Conservation (phyloP, 92 coral and sea anemone species). For the Umimayanthus kanabou region DNA sequence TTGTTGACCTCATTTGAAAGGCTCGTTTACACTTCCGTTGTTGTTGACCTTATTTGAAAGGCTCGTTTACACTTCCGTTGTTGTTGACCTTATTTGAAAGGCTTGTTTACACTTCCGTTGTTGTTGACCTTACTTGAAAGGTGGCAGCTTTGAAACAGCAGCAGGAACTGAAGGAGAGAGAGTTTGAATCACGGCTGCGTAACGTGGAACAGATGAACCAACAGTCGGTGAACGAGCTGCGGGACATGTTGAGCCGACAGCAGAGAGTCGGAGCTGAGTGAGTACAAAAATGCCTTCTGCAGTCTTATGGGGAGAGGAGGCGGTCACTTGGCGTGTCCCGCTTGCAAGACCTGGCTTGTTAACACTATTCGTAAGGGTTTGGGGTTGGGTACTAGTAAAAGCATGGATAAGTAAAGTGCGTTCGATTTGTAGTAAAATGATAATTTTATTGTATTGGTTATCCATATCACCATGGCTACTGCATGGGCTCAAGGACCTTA, state of each 20-base stretch:
- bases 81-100: constrained; percentile 41
- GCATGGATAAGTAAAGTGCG: too few relatives aligned
- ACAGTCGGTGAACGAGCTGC: constrained; percentile 90
- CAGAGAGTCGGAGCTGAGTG: constrained; percentile 95
- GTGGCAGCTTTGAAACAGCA: constrained; percentile 83
- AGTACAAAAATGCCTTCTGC: constrained; percentile 24
- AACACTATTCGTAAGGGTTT: too few relatives aligned
- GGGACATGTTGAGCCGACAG: constrained; percentile 92
- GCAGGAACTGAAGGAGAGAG: constrained; percentile 75
- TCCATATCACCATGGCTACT: too few relatives aligned
- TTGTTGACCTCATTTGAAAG: constrained; percentile 41
- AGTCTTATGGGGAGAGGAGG: not conserved
- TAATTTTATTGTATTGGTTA: too few relatives aligned
- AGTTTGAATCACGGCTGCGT: constrained; percentile 83
- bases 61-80: not conserved
- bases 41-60: constrained; percentile 41
- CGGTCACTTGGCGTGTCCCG: not conserved
- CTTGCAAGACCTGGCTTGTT: too few relatives aligned
- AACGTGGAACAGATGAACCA: constrained; percentile 88
- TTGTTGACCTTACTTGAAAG: constrained; percentile 40
- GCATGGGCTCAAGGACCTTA: too few relatives aligned
- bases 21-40: not conserved
- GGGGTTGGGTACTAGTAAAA: too few relatives aligned
- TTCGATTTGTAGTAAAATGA: too few relatives aligned
- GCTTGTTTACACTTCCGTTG: not conserved